Percentiles rank a stretch among this genome's conserved stretches.
These are phyloP conservation scores for Proales similis DNA, from an alignment of 1,140 invertebrate genomes.

Conservation along the genomic window DNA sequence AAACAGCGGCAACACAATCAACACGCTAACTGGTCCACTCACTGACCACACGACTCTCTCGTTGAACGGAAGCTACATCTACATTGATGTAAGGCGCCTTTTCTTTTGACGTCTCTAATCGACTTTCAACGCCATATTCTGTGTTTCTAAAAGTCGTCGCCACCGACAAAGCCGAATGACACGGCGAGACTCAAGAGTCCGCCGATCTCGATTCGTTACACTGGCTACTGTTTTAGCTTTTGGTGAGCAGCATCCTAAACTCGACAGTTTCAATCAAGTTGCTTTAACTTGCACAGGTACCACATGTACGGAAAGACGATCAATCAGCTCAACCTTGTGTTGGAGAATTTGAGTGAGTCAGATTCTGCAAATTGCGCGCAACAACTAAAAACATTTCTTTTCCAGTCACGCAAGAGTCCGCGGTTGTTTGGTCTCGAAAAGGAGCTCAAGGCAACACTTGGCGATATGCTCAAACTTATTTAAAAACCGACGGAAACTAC, in stretches of 20 bases:
- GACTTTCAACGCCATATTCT: background rate
- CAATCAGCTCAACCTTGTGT: conserved; percentile 9
- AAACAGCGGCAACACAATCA: conserved; percentile 60
- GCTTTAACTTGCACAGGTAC: too few species aligned
- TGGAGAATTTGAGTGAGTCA: conserved; percentile 4
- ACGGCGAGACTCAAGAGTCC: conserved; percentile 22
- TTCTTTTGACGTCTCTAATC: background rate
- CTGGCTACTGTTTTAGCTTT: conserved; percentile 33
- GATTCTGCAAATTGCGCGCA: background rate
- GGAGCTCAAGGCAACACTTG: conserved; percentile 26
- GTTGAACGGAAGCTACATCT: conserved; percentile 4
- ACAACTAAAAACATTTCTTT: background rate
- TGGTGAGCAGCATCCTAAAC: too few species aligned
- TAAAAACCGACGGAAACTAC: conserved; percentile 26
- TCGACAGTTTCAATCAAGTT: too few species aligned
- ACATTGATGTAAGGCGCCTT: conserved; percentile 9
- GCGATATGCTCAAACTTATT: conserved; percentile 14
- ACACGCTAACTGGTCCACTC: conserved; percentile 39
- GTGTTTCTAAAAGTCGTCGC: conserved; percentile 5
- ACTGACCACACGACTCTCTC: conserved; percentile 32
- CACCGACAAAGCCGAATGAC: conserved; percentile 18
- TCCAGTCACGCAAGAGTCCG: conserved; percentile 1
- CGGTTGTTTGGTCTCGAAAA: conserved; percentile 13
- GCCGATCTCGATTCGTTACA: conserved; percentile 1
- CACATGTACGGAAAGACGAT: conserved; percentile 29